Base-by-base conservation (phyloP, 1,140 invertebrate genomes). In the Drosophila nebulosa region DNA sequence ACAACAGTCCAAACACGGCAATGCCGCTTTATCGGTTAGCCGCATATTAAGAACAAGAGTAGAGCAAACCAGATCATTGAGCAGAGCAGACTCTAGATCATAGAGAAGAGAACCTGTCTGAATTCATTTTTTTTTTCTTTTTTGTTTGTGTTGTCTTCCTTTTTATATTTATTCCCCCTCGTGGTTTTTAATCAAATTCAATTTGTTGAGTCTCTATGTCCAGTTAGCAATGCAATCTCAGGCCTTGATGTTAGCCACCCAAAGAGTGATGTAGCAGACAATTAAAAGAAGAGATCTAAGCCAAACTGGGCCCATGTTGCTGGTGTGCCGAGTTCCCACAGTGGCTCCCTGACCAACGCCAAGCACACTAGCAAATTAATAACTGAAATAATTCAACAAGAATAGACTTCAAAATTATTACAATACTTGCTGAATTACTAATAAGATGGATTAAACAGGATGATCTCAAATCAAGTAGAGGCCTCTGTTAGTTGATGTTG, bases 111-210 rank as follows among this genome's bases (percentile, higher is more conserved):
- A 52, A 55, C 52, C 52, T 55, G 52, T 55, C 52, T 55, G 14
- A 14, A 30, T 10, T 9, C 4, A n/a, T n/a, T 32, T 18, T 16
- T 27, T 16, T 42, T 6, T 42, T 39, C 9, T 21, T 46, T 46
- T 21, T 21, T 39, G 4, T 39, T 39, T 3, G n/a, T 21, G 6
- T 21, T 46, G 39, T 5, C 9, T 18, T 46, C n/a, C n/a, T n/a
- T n/a, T n/a, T n/a, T n/a, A n/a, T n/a, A n/a, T n/a, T n/a, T n/a
- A n/a, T 21, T 46, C 6, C 16, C 39, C 39, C 18, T 46, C 39
- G 21, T 10, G 52, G 26, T 55, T 55, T 55, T 55, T 55, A 55
- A 55, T 55, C 52, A 55, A 55, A 55, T 55, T 55, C 52, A 55
- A 55, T 55, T 55, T 55, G 52, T 32, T 55, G 52, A 30, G 52